Base-by-base conservation (phyloP, 1,140 invertebrate species). In the Drosophila lacertosa region DNA sequence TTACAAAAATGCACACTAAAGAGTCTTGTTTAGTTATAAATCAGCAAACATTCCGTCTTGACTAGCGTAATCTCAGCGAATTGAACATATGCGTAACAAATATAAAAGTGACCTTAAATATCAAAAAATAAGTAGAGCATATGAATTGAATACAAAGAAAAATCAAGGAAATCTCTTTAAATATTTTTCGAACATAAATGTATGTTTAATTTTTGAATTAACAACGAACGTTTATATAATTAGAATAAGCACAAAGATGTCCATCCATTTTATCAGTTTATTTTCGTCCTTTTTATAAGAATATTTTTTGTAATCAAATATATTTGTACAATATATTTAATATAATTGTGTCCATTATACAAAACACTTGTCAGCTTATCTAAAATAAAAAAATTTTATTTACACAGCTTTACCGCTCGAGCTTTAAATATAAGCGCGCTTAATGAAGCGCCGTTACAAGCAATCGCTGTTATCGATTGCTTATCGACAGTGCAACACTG, bases 41-140 rank as follows among this genome's bases (percentile, higher is more conserved):
- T 53, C 78, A 50, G 33, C 33, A 68, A 63, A 57, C 74, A 83
- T 83, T 83, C 80, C 80, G 59, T 66, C 68, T 74, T 67, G 26
- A 65, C 24, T 37, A 58, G 18, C 69, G 51, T 59, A 74, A 78
- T 18, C 65, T 57, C 48, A 75, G 63, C 33, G 53, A 75, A 80
- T 79, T 79, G 60, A 75, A 35, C 55, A 68, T 60, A 74, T 79
- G 58, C 53, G 51, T 63, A 58, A 63, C 50, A 68, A 42, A 33
- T 72, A 78, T 72, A 57, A 66, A 86, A 88, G 82, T 88, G 82
- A 88, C 82, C 82, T 88, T 88, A 88, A 88, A 88, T 76, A 60
- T 67, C 55, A 47, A 77, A 77, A 68, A 57, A 39, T 88, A 88
- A 88, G 82, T 78, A 79, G 53, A 66, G 47, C 71, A 78, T 70